Evolutionary conservation across 2,888 invertebrate species (phyloP).

Genomic region (Zhuqinia jingwanae): DNA sequence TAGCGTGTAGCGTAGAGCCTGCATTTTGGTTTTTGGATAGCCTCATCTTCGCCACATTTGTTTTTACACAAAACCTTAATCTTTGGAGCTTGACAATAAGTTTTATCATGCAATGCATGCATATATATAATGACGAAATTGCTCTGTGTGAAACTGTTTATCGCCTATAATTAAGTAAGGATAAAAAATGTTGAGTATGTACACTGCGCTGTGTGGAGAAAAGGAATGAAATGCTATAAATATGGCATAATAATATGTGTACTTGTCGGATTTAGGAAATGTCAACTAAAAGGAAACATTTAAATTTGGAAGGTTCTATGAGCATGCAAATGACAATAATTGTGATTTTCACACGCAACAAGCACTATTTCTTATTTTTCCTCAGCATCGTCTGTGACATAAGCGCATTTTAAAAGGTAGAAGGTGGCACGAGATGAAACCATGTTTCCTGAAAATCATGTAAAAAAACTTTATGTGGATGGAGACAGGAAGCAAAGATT

Average conservation of each 20-base stretch:
- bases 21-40: not conserved
- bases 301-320: constrained; percentile 41
- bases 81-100: constrained; percentile 66
- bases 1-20: not conserved
- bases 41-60: constrained; percentile 23
- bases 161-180: not conserved
- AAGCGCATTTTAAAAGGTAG: too few species aligned
- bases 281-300: constrained; percentile 37
- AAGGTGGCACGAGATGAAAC: constrained; percentile 13
- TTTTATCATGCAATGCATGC: constrained; percentile 45
- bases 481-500: constrained; percentile 7
- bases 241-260: not conserved
- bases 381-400: too few species aligned
- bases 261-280: not conserved
- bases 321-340: constrained; percentile 39
- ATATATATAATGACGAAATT: constrained; percentile 31
- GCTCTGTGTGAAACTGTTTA: constrained; percentile 6
- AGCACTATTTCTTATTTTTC: not conserved
- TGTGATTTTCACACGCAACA: not conserved
- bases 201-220: not conserved
- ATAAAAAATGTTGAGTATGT: not conserved
- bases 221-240: not conserved
- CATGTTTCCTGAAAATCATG: constrained; percentile 24
- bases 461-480: not conserved
- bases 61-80: constrained; percentile 54